Conservation (phyloP, 2,888 invertebrate genomes). For the Physocephala rufipes region DNA sequence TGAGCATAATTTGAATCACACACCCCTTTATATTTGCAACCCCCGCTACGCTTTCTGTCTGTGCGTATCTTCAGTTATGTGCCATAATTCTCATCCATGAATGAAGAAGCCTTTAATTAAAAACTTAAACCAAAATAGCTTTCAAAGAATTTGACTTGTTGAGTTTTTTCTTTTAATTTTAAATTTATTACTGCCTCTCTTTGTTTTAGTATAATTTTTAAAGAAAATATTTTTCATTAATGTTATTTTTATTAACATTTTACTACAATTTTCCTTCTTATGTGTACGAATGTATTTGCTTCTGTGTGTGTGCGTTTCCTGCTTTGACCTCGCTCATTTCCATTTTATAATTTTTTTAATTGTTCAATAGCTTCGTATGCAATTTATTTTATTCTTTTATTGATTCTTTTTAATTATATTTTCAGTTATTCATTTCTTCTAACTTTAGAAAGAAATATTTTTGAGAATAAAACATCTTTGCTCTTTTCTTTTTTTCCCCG, state of each 20-base stretch:
- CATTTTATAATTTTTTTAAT: constrained; percentile 16
- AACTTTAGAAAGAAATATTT: constrained; percentile 13
- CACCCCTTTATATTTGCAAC: too few species aligned
- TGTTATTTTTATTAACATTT: constrained; percentile 46
- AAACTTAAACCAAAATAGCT: constrained; percentile 31
- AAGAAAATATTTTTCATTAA: constrained; percentile 45
- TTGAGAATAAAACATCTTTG: constrained; percentile 18
- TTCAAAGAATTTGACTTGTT: constrained; percentile 37
- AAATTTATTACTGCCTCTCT: constrained; percentile 41
- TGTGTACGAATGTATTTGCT: constrained; percentile 37
- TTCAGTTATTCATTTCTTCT: too few species aligned
- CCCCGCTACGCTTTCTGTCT: too few species aligned
- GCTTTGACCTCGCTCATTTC: constrained; percentile 31
- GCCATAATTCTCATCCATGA: too few species aligned
- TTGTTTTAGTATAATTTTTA: constrained; percentile 34
- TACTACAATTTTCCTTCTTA: constrained; percentile 48
- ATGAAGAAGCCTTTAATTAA: constrained; percentile 24
- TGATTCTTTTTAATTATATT: constrained; percentile 10
- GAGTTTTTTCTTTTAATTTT: constrained; percentile 43
- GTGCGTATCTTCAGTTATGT: constrained; percentile 1
- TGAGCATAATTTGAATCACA: too few species aligned
- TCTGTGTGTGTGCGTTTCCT: constrained; percentile 26
- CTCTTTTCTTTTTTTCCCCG: constrained; percentile 18
- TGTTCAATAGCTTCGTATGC: too few species aligned
- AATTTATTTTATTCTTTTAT: constrained; percentile 1